A percentile compares a stretch with the other conserved stretches of the same genome.
These are phyloP conservation scores for Andrena dorsata DNA, from an alignment of 2,888 invertebrate genomes.

Conservation along the genomic window DNA sequence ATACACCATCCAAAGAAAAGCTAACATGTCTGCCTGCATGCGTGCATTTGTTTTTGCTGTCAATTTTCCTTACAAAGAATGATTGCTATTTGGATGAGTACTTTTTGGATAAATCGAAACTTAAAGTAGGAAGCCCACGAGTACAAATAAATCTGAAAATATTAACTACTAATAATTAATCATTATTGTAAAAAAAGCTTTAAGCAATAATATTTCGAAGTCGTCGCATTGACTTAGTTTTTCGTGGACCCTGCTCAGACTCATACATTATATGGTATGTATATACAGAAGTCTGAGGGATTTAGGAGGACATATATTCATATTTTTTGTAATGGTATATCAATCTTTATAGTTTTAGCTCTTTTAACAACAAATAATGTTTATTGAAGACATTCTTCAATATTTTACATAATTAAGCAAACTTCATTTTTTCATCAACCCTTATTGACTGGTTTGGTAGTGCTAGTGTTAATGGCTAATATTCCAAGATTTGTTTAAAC, in stretches of 20 bases:
- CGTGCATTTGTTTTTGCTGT: slow-evolving; percentile 71
- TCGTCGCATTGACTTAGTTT: not conserved
- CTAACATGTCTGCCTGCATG: slow-evolving; percentile 78
- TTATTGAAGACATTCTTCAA: no score
- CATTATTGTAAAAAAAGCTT: not conserved
- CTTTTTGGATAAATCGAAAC: not conserved
- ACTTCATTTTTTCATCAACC: no score
- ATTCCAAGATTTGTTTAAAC: not conserved
- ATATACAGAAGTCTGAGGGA: no score
- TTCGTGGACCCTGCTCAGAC: not conserved
- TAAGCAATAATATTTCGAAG: not conserved
- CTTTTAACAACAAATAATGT: no score
- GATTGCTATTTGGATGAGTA: not conserved
- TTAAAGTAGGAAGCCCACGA: not conserved
- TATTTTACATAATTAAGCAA: no score
- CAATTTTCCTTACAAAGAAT: slow-evolving; percentile 34
- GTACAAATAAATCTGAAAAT: not conserved
- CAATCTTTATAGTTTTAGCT: no score
- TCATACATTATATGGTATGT: not conserved
- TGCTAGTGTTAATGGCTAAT: not conserved
- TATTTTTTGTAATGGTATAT: no score
- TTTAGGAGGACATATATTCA: no score
- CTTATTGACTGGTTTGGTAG: no score
- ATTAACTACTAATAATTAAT: not conserved
- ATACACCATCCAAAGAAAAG: slow-evolving; percentile 51